Base-by-base conservation (phyloP, 2,888 invertebrate genomes). In the Mesorhabditis sp. region DNA sequence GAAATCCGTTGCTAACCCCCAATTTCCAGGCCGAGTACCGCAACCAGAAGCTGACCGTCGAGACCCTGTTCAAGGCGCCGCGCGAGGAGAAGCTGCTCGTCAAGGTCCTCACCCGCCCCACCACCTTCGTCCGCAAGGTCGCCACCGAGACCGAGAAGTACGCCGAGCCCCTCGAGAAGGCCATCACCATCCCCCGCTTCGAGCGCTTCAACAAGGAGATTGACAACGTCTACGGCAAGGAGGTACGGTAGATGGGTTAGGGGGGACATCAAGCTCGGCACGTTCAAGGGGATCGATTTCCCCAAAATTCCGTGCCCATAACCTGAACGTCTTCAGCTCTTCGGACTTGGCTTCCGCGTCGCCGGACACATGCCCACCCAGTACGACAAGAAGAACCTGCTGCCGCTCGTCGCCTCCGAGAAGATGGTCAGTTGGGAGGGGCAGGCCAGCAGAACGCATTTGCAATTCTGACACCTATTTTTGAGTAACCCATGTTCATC, bases 111-210 rank as follows among this genome's bases (percentile, higher is more conserved):
- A 66, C 77, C 43, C 77, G 77, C 62, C 83, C 83, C 63, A 69
- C 78, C 62, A 76, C 78, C 13, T 80, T 76, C 74, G 67, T 78
- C 62, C 76, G 77, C 62, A 50, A 50, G 58, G 58, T 50, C n/a
- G n/a, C 73, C 43, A 62, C 61, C 6, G 65, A 70, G 43, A 28
- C 71, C 41, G 50, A 62, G 6, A 64, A 58, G n/a, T 74, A 66
- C 67, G 63, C 70, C 6, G 73, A 79, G 62, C 42, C 74, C 41
- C 67, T 72, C 45, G 75, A 80, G 69, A 72, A 72, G 61, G 76
- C 75, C 58, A 69, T 80, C 68, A 66, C 50, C 58, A 71, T 72
- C 7, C 66, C 71, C 42, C 67, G 75, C 13, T 64, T 65, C 15
- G 71, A 71, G 62, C 67, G 65, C 13, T 64, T 69, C 41, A 6